phyloP scores from a whole-genome alignment of 1,140 invertebrate species.

The Hylyphantes graminicola region DNA sequence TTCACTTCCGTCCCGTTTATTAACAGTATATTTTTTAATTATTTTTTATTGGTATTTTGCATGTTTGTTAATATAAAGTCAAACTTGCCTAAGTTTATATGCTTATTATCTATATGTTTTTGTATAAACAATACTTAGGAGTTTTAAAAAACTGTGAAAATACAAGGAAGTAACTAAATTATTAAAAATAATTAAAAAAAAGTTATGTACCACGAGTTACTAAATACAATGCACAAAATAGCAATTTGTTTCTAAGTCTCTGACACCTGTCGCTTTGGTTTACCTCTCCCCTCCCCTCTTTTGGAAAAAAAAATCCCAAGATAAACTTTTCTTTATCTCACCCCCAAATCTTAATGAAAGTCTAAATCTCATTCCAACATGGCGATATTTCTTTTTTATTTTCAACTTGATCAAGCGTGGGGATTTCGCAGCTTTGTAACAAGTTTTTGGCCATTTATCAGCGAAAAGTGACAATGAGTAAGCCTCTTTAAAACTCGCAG shows the following conservation, averaged over 20 bases:
- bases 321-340: neutral
- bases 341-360: slow-evolving; percentile 38
- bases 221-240: neutral
- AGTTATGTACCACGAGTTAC: too few relatives aligned
- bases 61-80: too few relatives aligned
- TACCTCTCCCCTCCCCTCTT: neutral
- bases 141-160: too few relatives aligned
- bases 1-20: too few relatives aligned
- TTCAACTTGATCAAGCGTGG: slow-evolving; percentile 21
- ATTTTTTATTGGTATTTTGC: too few relatives aligned
- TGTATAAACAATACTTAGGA: too few relatives aligned
- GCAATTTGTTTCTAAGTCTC: neutral
- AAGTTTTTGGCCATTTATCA: slow-evolving; percentile 58
- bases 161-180: too few relatives aligned
- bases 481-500: slow-evolving; percentile 53
- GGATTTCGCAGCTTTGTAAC: slow-evolving; percentile 15
- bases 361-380: slow-evolving; percentile 32
- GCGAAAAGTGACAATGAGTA: slow-evolving; percentile 56
- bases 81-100: too few relatives aligned
- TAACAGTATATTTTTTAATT: too few relatives aligned
- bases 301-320: too few relatives aligned
- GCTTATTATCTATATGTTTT: too few relatives aligned
- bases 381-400: slow-evolving; percentile 23
- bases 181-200: too few relatives aligned
- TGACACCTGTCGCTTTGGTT: slow-evolving; percentile 22